Percentiles rank a stretch among this genome's conserved stretches.
phyloP scores from a whole-genome alignment of 1,140 invertebrate species.

The Tetranychus cinnabarinus region DNA sequence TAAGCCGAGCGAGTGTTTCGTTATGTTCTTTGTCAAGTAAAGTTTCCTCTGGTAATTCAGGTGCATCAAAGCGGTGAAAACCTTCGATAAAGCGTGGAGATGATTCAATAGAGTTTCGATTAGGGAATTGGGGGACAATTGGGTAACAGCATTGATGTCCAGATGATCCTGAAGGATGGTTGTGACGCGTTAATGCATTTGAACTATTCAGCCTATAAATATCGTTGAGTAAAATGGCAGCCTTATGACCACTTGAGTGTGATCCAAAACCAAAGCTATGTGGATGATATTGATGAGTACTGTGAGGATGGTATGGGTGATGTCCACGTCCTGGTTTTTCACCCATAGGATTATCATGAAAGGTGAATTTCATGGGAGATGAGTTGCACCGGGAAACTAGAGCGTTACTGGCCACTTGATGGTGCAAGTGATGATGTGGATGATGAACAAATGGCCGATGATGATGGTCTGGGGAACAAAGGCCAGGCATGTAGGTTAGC shows the following conservation, averaged over 20 bases:
- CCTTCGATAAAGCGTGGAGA: constrained; percentile 28
- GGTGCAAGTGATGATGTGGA: background rate
- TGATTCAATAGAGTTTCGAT: constrained; percentile 7
- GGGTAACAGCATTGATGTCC: background rate
- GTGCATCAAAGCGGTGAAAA: constrained; percentile 44
- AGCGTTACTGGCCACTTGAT: background rate
- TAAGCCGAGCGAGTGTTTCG: constrained; percentile 72
- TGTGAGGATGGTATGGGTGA: background rate
- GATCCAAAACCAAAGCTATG: background rate
- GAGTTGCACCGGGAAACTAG: background rate
- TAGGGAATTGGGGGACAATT: background rate
- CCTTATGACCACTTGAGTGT: background rate
- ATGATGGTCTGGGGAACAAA: background rate
- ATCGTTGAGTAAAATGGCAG: background rate
- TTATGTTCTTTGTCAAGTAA: constrained; percentile 79
- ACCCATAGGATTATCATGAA: background rate
- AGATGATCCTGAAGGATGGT: background rate
- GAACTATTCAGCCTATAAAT: background rate
- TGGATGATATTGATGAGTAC: background rate
- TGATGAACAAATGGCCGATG: background rate
- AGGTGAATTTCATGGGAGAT: background rate
- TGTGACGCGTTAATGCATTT: background rate
- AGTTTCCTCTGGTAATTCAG: constrained; percentile 82
- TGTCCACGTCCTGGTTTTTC: background rate
- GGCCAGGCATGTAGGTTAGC: background rate